A percentile compares a stretch with the other conserved stretches of the same genome.
Conservation (phyloP, 2,113 vertebrate genomes). For the Suncus etruscus region DNA sequence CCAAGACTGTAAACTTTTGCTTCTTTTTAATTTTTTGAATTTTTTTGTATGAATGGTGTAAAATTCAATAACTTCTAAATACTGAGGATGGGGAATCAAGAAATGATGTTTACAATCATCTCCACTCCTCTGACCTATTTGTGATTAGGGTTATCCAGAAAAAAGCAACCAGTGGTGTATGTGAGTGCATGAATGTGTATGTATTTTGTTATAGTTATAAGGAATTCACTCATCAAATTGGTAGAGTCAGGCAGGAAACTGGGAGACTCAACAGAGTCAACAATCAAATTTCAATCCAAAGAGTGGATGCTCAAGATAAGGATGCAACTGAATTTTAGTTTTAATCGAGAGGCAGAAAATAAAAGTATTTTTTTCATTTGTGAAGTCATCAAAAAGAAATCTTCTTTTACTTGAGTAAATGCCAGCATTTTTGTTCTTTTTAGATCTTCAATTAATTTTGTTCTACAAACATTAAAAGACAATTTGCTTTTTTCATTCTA, state of each 20-base stretch:
- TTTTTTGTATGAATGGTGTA: neutral
- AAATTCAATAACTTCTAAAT: neutral
- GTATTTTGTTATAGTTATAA: no score
- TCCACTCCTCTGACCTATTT: neutral
- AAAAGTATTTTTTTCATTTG: neutral
- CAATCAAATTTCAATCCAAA: neutral
- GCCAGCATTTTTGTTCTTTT: neutral
- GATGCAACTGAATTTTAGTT: neutral
- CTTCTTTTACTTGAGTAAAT: neutral
- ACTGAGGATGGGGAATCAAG: neutral
- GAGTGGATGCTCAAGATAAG: neutral
- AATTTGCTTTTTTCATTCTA: neutral
- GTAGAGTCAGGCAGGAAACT: neutral
- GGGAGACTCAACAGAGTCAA: neutral
- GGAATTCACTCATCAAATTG: no score
- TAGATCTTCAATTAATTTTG: neutral
- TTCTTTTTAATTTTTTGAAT: neutral
- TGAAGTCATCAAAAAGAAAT: neutral
- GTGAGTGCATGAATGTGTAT: no score
- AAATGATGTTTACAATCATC: neutral
- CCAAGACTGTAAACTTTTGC: neutral
- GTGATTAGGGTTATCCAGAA: neutral
- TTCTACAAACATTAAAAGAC: neutral
- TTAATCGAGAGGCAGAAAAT: neutral
- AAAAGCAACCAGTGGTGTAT: neutral